Base-by-base conservation (phyloP, 2,113 vertebrate genomes). In the Glaucidium brasilianum region DNA sequence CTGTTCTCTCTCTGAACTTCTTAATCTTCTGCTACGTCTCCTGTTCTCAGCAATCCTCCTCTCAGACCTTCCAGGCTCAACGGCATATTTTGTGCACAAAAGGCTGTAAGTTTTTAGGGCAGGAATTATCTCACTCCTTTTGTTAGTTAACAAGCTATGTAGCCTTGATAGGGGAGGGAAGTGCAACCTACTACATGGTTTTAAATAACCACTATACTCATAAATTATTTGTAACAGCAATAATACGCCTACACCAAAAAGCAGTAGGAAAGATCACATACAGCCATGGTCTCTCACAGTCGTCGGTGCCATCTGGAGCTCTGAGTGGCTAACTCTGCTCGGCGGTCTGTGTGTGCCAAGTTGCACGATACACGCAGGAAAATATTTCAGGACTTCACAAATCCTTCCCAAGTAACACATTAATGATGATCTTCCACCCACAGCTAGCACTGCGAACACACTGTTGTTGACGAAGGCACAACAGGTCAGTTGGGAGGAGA, bases 201-300 rank as follows among this genome's bases (percentile, higher is more conserved):
- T 96, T 92, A 96, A 97, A 92, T 94, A 95, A 94, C 89, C 63
- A 71, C 63, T 84, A 63, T 45, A 68, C 86, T 92, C 90, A 88
- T 91, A 81, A 95, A 95, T 94, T 91, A 95, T 88, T 96, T 95
- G 86, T 94, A 96, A 94, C 79, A 69, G 94, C 83, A 95, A 78
- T 79, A 96, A 90, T 53, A 94, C 39, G 86, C 91, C 88, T 89
- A 95, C 90, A 91, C 64, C 41, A 35, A 91, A 92, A 92, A 94
- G 58, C 88, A 81, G 63, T 59, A 68, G 88, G 87, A 96, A 92
- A 50, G 76, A 53, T 79, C 91, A 89, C 64, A 34, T 64, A 85
- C 12, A 67, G 78, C 85, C 69, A 4, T 80, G 71, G 90, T 84
- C 86, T 82, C 80, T 88, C 75, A 50, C 82, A 66, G 92, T 56